Evolutionary conservation across 1,140 invertebrate species (phyloP).

Genomic region (Luehdorfia chinensis): DNA sequence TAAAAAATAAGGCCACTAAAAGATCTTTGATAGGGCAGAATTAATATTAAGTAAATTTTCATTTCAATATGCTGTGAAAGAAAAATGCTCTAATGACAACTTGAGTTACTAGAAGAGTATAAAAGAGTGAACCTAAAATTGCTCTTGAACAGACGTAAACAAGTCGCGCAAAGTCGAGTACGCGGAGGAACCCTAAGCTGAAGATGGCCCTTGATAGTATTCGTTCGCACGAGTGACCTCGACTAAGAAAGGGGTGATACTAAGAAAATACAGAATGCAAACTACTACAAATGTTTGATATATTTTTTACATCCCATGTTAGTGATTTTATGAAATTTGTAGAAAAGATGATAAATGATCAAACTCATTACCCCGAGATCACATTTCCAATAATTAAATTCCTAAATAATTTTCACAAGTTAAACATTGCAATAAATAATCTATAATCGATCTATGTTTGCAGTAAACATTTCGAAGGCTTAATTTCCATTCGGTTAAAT

Average conservation of each 20-base stretch:
- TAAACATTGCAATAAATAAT: too few relatives aligned
- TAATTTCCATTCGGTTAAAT: conserved; percentile 59
- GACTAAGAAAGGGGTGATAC: conserved; percentile 13
- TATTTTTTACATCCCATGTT: background rate
- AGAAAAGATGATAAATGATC: too few relatives aligned
- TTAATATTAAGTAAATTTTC: too few relatives aligned
- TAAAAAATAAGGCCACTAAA: too few relatives aligned
- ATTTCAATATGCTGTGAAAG: conserved; percentile 6
- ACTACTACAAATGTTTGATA: background rate
- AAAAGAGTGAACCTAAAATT: conserved; percentile 17
- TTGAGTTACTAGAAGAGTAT: conserved; percentile 12
- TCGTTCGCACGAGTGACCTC: conserved; percentile 17
- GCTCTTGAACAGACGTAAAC: conserved; percentile 16
- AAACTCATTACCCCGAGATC: too few relatives aligned
- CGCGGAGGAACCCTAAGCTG: conserved; percentile 14
- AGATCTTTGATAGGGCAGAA: too few relatives aligned
- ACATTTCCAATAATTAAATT: too few relatives aligned
- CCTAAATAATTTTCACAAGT: too few relatives aligned
- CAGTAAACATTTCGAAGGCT: too few relatives aligned
- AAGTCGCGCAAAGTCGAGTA: conserved; percentile 13
- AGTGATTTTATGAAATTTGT: conserved; percentile 2
- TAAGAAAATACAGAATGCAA: conserved; percentile 6
- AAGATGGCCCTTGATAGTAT: conserved; percentile 16
- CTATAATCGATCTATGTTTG: too few relatives aligned
- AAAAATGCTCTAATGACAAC: conserved; percentile 8